phyloP scores from a whole-genome alignment of 2,113 vertebrate genomes.

The Lamprotornis superbus region DNA sequence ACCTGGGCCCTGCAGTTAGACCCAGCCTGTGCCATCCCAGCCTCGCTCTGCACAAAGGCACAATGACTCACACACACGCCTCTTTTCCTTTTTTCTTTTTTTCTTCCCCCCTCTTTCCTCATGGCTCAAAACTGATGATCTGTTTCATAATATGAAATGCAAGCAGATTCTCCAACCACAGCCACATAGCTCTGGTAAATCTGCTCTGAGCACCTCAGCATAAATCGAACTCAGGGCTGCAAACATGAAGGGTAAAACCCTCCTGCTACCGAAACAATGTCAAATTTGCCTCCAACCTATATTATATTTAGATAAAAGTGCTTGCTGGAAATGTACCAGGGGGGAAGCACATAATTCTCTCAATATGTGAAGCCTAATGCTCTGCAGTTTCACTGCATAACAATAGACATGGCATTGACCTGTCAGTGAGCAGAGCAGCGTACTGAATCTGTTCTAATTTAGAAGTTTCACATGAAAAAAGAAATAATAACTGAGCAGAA shows the following conservation, averaged over 20 bases:
- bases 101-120: neutral
- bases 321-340: slow-evolving; percentile 45
- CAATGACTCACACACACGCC: neutral
- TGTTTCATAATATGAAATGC: slow-evolving; percentile 55
- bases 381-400: slow-evolving; percentile 17
- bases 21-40: neutral
- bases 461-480: neutral
- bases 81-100: neutral
- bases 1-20: neutral
- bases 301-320: slow-evolving; percentile 51
- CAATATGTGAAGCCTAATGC: slow-evolving; percentile 54
- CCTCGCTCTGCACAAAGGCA: neutral
- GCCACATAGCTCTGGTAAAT: slow-evolving; percentile 23
- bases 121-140: slow-evolving; percentile 40
- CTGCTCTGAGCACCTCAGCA: neutral
- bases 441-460: neutral
- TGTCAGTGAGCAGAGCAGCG: neutral
- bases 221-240: neutral
- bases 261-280: slow-evolving; percentile 55
- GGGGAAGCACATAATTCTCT: slow-evolving; percentile 54
- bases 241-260: slow-evolving; percentile 50
- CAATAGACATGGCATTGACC: neutral
- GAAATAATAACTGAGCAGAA: neutral
- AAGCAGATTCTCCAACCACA: slow-evolving; percentile 55
- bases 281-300: slow-evolving; percentile 24